Base-by-base conservation (phyloP, 2,797 vertebrate genomes). In the Sebastes diaconus region DNA sequence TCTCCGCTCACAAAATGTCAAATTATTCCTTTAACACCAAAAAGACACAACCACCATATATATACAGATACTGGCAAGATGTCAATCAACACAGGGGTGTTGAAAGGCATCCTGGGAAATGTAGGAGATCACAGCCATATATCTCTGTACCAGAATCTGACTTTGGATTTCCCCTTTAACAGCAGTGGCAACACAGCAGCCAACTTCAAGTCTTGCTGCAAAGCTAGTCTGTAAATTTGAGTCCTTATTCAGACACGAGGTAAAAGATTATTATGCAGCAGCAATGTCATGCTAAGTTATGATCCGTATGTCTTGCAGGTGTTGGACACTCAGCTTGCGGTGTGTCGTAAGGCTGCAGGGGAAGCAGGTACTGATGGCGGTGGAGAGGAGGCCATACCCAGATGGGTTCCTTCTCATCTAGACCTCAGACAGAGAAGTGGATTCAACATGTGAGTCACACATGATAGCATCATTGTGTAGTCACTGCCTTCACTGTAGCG, bases 301-400 rank as follows among this genome's bases (percentile, higher is more conserved):
- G 30, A 60, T 52, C 14, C 3, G 1, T 46, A 24, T 68, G 12
- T 87, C 50, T 8, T 77, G 39, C 77, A 96, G 96, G 60, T 96
- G 74, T 83, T 96, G 88, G 94, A 96, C 82, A 95, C 95, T 61
- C 95, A 95, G 91, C 80, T 94, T 75, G 90, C 83, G 0, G 72
- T 90, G 70, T 90, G 89, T 70, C 94, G 84, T 2, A 63, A 55
- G 39, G 50, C 71, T 70, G 54, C 85, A 3, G 92, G 86, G n/a
- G 94, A 93, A 1, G 64, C 70, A 39, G 75, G 76, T 8, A 71
- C 10, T 63, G 92, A 92, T 1, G 39, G 6, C 39, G 24, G 20
- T 3, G 81, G 8, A 18, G 91, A 76, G 0, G 27, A 78, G 9
- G 71, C 80, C 68, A 34, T 94, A 25, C 94, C 94, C 73, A 91